These are phyloP conservation scores for Hemiscyllium ocellatum DNA, from an alignment of 2,113 vertebrate species.

Conservation along the genomic window DNA sequence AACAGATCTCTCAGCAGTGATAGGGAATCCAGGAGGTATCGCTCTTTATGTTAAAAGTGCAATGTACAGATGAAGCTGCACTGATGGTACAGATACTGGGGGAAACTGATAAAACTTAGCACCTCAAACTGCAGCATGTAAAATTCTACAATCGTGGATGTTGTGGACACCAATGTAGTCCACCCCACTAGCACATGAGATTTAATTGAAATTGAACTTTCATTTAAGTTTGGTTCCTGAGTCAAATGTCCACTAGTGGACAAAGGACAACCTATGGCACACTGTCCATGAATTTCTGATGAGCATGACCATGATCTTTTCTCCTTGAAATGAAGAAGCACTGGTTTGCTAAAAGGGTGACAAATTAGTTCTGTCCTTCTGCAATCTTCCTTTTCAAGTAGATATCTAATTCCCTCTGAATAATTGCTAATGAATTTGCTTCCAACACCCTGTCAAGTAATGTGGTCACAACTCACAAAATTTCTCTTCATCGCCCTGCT, in stretches of 20 bases:
- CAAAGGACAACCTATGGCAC: neutral
- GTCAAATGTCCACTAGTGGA: neutral
- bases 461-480: neutral
- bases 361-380: neutral
- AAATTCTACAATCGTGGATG: neutral
- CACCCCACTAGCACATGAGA: neutral
- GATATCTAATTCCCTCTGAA: neutral
- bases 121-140: neutral
- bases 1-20: neutral
- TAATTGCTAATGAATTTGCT: neutral
- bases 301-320: neutral
- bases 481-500: neutral
- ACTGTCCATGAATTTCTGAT: neutral
- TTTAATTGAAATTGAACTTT: neutral
- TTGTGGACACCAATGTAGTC: neutral
- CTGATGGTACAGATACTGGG: neutral
- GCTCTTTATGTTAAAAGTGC: neutral
- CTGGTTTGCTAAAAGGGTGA: neutral
- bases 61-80: neutral
- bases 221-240: neutral
- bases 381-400: neutral
- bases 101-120: neutral
- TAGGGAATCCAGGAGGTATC: neutral
- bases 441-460: neutral
- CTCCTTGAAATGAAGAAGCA: neutral